These are phyloP conservation scores for Allolobophora icterica DNA, from an alignment of 2,888 invertebrate genomes.

Conservation along the genomic window DNA sequence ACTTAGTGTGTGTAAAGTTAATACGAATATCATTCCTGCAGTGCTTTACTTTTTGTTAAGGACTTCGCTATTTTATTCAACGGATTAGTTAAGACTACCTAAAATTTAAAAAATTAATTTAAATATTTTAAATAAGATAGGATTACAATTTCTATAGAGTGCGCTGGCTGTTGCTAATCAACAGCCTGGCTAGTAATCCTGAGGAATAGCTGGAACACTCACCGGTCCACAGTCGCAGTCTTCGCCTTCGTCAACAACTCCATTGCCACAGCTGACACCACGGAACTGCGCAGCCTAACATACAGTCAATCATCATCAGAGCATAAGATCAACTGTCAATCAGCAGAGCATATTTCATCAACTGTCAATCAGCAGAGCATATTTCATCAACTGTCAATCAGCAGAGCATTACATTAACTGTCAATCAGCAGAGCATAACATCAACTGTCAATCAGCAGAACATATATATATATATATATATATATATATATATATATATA, in stretches of 20 bases:
- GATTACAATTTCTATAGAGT: not conserved
- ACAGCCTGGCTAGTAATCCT: too few relatives aligned
- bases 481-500: too few relatives aligned
- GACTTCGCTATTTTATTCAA: too few relatives aligned
- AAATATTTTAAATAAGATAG: too few relatives aligned
- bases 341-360: not conserved
- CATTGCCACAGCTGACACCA: not conserved
- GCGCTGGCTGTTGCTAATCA: too few relatives aligned
- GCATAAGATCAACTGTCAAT: not conserved
- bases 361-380: not conserved
- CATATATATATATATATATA: too few relatives aligned
- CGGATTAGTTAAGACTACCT: not conserved
- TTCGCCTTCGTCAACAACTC: not conserved
- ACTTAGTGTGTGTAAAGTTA: not conserved
- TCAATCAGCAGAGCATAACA: too few relatives aligned
- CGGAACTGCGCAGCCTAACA: not conserved
- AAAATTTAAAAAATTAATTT: too few relatives aligned
- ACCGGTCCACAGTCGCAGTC: constrained; percentile 20
- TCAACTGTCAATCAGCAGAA: too few relatives aligned
- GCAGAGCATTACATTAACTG: not conserved
- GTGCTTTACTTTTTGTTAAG: too few relatives aligned
- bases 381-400: not conserved
- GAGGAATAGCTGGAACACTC: not conserved
- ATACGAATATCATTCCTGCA: too few relatives aligned
- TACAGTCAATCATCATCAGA: not conserved